Conservation (phyloP, 2,888 invertebrate species). For the Phragmatobia fuliginosa region DNA sequence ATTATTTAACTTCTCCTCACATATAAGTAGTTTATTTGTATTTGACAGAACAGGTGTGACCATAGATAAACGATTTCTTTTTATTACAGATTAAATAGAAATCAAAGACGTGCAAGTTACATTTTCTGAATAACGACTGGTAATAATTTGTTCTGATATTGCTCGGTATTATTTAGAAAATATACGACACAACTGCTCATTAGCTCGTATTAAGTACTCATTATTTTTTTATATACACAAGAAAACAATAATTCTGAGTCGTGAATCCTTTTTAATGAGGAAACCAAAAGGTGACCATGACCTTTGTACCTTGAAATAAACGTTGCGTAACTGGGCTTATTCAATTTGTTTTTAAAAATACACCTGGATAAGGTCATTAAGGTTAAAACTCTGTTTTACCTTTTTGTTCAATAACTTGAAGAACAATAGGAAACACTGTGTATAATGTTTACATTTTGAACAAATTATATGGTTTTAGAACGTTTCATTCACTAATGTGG, state of each 20-base stretch:
- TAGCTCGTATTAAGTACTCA: background rate
- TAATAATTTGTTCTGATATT: constrained; percentile 10
- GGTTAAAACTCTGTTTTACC: background rate
- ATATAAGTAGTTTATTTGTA: background rate
- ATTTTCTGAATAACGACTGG: constrained; percentile 8
- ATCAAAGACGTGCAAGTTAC: background rate
- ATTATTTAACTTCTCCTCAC: background rate
- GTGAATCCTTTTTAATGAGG: background rate
- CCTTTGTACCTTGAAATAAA: background rate
- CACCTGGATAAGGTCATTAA: background rate
- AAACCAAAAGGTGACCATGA: background rate
- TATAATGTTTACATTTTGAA: background rate
- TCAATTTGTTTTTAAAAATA: background rate
- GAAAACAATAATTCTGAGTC: background rate
- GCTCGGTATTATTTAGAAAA: background rate
- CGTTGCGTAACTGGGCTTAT: background rate
- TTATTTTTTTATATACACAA: background rate
- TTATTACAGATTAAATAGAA: background rate
- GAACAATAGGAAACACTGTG: background rate
- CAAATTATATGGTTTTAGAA: background rate
- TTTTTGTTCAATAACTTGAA: background rate
- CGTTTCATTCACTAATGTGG: too few species aligned
- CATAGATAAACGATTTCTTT: background rate
- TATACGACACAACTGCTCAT: background rate
- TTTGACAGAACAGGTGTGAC: background rate